Conservation (phyloP, 2,888 invertebrate species). For the Mythimna albipuncta region DNA sequence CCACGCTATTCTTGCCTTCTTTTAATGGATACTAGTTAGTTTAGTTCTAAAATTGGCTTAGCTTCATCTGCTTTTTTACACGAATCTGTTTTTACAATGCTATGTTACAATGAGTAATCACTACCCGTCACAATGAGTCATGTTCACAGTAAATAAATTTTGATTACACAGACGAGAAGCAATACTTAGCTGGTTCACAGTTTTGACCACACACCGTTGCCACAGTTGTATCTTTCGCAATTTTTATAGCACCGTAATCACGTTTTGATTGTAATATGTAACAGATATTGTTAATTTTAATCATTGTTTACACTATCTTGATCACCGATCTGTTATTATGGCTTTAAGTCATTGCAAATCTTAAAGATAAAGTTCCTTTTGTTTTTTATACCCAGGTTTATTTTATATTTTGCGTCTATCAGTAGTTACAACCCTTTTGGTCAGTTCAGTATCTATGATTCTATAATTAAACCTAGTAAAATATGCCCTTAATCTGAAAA, state of each 20-base stretch:
- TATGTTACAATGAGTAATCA: slow-evolving; percentile 12
- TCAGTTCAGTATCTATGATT: not conserved
- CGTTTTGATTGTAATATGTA: not conserved
- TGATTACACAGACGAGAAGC: slow-evolving; percentile 20
- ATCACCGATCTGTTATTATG: not conserved
- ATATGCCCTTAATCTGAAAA: too few relatives aligned
- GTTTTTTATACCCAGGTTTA: not conserved
- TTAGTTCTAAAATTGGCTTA: not conserved
- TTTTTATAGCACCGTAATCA: not conserved
- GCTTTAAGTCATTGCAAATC: too few relatives aligned
- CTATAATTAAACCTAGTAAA: too few relatives aligned
- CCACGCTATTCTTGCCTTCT: too few relatives aligned
- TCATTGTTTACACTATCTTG: not conserved
- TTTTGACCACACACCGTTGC: slow-evolving; percentile 24
- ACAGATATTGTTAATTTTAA: not conserved
- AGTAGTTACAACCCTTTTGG: not conserved
- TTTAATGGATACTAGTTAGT: not conserved
- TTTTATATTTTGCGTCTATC: not conserved
- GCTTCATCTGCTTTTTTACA: slow-evolving; percentile 3
- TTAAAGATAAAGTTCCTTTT: too few relatives aligned
- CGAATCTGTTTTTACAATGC: not conserved
- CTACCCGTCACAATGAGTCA: slow-evolving; percentile 3
- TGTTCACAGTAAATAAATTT: slow-evolving; percentile 12
- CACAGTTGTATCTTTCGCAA: slow-evolving; percentile 1
- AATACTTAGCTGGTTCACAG: slow-evolving; percentile 5